Evolutionary conservation across 2,797 vertebrate genomes (phyloP).

Genomic region (Acipenser transmontanus): DNA sequence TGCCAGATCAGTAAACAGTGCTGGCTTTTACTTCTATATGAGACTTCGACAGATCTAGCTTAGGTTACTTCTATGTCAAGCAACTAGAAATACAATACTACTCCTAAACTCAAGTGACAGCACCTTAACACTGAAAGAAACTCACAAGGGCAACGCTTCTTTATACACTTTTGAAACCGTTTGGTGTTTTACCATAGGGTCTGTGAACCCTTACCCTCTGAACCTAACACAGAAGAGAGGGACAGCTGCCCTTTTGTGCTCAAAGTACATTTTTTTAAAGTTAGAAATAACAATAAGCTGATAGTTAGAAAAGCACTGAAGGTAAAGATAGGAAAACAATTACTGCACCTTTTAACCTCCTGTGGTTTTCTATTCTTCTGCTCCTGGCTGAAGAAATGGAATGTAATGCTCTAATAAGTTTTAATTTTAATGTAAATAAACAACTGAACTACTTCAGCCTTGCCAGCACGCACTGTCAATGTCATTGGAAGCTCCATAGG

Average conservation of each 20-base stretch:
- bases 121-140: no score
- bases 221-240: constrained; percentile 32
- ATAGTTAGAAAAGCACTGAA: background rate
- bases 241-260: background rate
- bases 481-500: background rate
- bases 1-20: no score
- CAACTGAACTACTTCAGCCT: background rate
- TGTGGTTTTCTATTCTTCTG: background rate
- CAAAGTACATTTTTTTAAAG: background rate
- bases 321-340: background rate
- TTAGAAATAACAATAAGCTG: background rate
- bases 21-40: no score
- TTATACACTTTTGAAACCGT: no score
- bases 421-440: background rate
- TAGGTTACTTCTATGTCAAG: no score
- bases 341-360: background rate
- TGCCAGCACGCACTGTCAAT: background rate
- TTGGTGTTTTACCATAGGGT: background rate
- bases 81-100: no score
- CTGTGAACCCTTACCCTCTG: background rate
- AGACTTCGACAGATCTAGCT: no score
- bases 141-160: no score
- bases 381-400: background rate
- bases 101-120: no score
- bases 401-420: constrained; percentile 10